A percentile compares a stretch with the other conserved stretches of the same genome.
Evolutionary conservation across 2,888 invertebrate genomes (phyloP).

Genomic region (Synanthedon vespiformis): DNA sequence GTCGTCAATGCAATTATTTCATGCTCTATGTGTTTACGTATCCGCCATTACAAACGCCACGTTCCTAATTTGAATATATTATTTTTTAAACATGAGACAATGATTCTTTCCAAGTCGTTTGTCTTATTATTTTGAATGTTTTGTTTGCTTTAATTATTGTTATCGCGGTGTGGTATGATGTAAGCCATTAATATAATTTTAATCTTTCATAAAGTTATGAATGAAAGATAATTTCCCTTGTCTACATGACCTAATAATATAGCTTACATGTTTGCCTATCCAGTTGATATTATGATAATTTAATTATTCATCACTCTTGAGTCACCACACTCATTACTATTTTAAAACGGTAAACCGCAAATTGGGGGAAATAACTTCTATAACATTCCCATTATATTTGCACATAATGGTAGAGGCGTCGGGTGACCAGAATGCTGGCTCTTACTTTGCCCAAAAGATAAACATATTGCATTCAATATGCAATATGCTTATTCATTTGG

Average conservation of each 20-base stretch:
- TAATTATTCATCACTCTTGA: no score
- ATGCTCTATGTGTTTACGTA: constrained; percentile 44
- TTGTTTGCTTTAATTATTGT: neutral
- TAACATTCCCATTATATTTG: no score
- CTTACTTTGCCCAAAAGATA: no score
- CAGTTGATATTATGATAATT: no score
- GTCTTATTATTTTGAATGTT: neutral
- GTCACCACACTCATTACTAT: no score
- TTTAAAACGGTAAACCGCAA: no score
- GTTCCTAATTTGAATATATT: constrained; percentile 1
- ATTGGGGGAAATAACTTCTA: no score
- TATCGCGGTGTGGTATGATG: neutral
- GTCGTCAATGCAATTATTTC: constrained; percentile 59
- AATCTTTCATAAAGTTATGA: constrained; percentile 2
- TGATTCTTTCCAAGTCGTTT: neutral
- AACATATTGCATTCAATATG: no score
- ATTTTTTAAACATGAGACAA: neutral
- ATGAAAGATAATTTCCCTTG: constrained; percentile 5
- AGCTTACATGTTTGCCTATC: no score
- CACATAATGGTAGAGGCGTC: no score
- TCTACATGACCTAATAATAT: neutral
- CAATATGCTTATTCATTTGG: no score
- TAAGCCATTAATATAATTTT: neutral
- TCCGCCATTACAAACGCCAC: constrained; percentile 42
- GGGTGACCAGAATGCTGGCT: no score